Conservation (phyloP, 2,797 vertebrate genomes). For the Eulemur coronatus region DNA sequence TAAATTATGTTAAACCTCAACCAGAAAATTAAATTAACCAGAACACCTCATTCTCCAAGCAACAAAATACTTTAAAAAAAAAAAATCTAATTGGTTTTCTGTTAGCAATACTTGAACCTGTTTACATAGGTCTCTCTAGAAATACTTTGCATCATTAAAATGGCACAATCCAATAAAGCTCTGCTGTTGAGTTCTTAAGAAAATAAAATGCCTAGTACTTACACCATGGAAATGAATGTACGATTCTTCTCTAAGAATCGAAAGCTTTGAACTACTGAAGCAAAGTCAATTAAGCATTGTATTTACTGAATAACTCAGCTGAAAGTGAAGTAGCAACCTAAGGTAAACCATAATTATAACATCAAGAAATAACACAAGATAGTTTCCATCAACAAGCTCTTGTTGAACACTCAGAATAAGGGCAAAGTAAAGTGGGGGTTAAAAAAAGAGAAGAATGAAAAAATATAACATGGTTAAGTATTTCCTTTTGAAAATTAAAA, state of each 20-base stretch:
- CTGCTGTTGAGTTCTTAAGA: constrained; percentile 28
- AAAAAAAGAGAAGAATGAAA: background rate
- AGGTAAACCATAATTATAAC: background rate
- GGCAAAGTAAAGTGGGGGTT: background rate
- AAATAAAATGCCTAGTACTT: constrained; percentile 53
- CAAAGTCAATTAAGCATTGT: constrained; percentile 18
- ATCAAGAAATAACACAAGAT: background rate
- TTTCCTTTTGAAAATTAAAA: constrained; percentile 64
- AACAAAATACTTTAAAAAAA: background rate
- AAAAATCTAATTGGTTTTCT: constrained; percentile 18
- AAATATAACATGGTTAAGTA: background rate
- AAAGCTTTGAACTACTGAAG: constrained; percentile 31
- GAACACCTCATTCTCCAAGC: background rate
- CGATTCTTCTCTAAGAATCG: constrained; percentile 46
- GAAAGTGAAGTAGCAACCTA: background rate
- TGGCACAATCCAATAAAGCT: background rate
- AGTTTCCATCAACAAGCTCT: constrained; percentile 9
- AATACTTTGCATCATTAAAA: constrained; percentile 44
- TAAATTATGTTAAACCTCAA: constrained; percentile 27
- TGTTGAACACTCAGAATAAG: background rate
- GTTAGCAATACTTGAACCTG: constrained; percentile 18
- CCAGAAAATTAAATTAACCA: constrained; percentile 53
- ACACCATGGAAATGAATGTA: constrained; percentile 49
- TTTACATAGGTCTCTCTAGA: constrained; percentile 37
- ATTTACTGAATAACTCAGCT: constrained; percentile 20